These are phyloP conservation scores for Stegophylla sp. DNA, from an alignment of 2,888 invertebrate species.

Conservation along the genomic window DNA sequence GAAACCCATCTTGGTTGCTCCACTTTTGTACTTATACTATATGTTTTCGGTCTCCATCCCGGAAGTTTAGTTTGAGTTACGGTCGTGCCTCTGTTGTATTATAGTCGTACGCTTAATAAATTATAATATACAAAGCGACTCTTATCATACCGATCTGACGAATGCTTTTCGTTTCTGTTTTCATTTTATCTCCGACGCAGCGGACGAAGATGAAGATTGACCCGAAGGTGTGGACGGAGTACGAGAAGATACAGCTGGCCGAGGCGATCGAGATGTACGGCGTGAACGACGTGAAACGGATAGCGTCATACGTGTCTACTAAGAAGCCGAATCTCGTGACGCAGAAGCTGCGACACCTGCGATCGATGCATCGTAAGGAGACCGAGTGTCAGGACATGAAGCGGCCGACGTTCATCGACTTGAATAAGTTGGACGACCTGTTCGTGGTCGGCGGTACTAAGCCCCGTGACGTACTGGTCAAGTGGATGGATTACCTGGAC, in stretches of 20 bases:
- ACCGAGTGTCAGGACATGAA: not conserved
- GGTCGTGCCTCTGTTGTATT: no score
- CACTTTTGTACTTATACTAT: no score
- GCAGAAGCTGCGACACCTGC: not conserved
- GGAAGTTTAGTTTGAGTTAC: no score
- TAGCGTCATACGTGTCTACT: not conserved
- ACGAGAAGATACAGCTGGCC: constrained; percentile 41
- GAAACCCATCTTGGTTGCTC: no score
- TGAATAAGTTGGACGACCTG: constrained; percentile 29
- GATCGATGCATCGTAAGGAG: not conserved
- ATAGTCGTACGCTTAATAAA: no score
- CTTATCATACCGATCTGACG: no score
- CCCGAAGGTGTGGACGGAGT: constrained; percentile 3
- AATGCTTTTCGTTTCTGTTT: no score
- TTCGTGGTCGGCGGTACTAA: constrained; percentile 32
- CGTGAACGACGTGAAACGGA: not conserved
- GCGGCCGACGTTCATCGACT: not conserved
- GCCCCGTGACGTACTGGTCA: constrained; percentile 32
- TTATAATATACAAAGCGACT: no score
- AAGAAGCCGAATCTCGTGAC: not conserved
- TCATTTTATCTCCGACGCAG: no score
- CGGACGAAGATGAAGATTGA: not conserved
- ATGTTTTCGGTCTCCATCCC: no score
- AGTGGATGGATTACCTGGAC: constrained; percentile 47
- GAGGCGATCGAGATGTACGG: constrained; percentile 54